Conservation (phyloP, 2,797 vertebrate species). For the Huso huso region DNA sequence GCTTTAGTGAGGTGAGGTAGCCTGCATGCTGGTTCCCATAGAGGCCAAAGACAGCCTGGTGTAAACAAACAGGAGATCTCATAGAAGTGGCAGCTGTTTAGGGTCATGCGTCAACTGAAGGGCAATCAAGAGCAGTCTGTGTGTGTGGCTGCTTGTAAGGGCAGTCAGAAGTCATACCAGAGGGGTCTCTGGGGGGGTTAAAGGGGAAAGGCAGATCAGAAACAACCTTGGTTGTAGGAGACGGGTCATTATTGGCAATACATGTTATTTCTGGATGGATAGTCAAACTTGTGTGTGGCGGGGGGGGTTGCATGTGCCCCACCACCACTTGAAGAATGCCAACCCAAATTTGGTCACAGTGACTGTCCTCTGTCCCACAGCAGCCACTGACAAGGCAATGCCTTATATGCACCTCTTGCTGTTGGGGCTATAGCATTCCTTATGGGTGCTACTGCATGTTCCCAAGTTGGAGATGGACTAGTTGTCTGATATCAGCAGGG, state of each 20-base stretch:
- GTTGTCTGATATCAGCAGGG: slow-evolving; percentile 24
- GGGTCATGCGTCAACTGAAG: not conserved
- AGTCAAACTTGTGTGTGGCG: too few relatives aligned
- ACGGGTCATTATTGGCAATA: too few relatives aligned
- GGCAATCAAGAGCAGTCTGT: not conserved
- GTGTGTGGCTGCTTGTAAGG: not conserved
- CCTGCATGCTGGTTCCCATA: slow-evolving; percentile 3
- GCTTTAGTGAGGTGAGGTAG: not conserved
- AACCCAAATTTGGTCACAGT: slow-evolving; percentile 27
- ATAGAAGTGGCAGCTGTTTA: not conserved
- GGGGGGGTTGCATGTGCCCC: not conserved
- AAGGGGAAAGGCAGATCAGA: too few relatives aligned
- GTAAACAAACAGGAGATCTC: not conserved
- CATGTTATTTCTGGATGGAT: too few relatives aligned
- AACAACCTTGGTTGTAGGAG: too few relatives aligned
- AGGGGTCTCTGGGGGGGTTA: too few relatives aligned
- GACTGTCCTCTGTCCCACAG: slow-evolving; percentile 5
- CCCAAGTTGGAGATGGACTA: not conserved
- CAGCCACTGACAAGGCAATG: slow-evolving; percentile 23
- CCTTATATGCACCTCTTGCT: slow-evolving; percentile 41
- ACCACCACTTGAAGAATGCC: slow-evolving; percentile 18
- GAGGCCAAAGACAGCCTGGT: not conserved
- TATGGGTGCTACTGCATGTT: slow-evolving; percentile 5
- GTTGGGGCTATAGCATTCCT: slow-evolving; percentile 13
- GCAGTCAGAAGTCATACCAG: not conserved